Base-by-base conservation (phyloP, 2,113 vertebrate genomes). In the Turdus rufiventris region DNA sequence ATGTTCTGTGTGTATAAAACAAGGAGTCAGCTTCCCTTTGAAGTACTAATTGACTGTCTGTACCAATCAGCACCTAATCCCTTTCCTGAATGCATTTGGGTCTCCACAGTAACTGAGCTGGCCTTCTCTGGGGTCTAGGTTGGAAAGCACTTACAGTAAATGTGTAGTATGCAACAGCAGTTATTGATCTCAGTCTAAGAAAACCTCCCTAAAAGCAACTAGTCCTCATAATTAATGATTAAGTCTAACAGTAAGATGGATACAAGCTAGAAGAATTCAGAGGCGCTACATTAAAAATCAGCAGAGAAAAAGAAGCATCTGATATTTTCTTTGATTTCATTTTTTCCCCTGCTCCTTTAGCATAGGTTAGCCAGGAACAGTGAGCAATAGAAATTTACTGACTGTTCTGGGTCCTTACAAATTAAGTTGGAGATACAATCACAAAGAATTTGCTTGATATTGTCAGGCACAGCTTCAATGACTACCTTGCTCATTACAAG, bases 41-140 rank as follows among this genome's bases (percentile, higher is more conserved):
- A 98, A 98, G 96, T 97, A 95, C 93, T 98, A 98, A 98, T 98
- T 98, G 98, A 98, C 97, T 98, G 98, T 98, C 97, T 88, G 94
- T 97, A 97, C 97, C 96, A 98, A 97, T 98, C 98, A 98, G 89
- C 88, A 94, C 74, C 90, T 97, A 98, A 98, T 97, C 91, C 68
- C 75, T 94, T 97, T 96, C 90, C 93, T 97, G 93, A 89, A 87
- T 97, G 91, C 94, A 96, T 94, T 97, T 95, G 91, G 77, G 90
- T 98, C 93, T 98, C 97, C 83, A 90, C 83, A 97, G 98, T 97
- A 98, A 98, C 96, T 91, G 91, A 96, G 89, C 28, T 93, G 85
- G 65, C 36, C 71, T 95, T 94, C 91, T 93, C 73, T 91, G 48
- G 84, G 47, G 16, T 95, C 73, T 65, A 82, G 57, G 62, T 26